Base-by-base conservation (phyloP, 2,797 vertebrate species). In the Betta splendens region DNA sequence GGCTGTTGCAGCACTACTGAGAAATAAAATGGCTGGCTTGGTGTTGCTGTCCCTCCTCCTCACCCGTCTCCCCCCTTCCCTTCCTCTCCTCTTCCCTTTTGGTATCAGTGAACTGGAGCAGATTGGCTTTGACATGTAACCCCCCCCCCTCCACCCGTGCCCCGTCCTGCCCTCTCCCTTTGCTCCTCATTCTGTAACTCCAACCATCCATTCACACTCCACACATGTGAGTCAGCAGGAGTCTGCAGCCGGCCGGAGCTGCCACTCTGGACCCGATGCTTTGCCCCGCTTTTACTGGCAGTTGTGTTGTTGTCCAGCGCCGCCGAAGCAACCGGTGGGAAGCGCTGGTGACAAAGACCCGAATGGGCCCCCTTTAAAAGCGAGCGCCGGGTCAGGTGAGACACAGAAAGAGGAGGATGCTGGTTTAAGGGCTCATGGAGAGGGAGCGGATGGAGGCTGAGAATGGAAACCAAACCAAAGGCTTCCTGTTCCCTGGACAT, bases 1-100 rank as follows among this genome's bases (percentile, higher is more conserved):
- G 87, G 87, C 90, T 91, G 90, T 92, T 92, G 87, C 85, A 88
- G 87, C 83, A 86, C 85, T 73, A 89, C 81, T 90, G 81, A 87
- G 85, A 87, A 90, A 87, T 89, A 91, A 91, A 89, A 93, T 90
- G 88, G 90, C 89, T 87, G 90, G 81, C 67, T 50, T 71, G 69
- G 81, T 86, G 75, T 85, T 45, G 50, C 73, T 67, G 65, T 72
- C 52, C 55, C 70, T 31, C 50, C 16, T 21, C 45, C 56, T 40
- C 40, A 55, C 60, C 44, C 47, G 66, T 67, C 82, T 75, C 77
- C 78, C 49, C 33, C 60, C 51, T 48, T 56, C 40, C 69, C 37
- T 53, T 39, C 56, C 65, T 63, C 56, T 66, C 55, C 43, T 55
- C 77, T 85, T 89, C 86, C 70, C 75, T 77, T 87, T 89, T 87